Conservation (phyloP, 2,888 invertebrate genomes). For the Lasioglossum leucozonium region DNA sequence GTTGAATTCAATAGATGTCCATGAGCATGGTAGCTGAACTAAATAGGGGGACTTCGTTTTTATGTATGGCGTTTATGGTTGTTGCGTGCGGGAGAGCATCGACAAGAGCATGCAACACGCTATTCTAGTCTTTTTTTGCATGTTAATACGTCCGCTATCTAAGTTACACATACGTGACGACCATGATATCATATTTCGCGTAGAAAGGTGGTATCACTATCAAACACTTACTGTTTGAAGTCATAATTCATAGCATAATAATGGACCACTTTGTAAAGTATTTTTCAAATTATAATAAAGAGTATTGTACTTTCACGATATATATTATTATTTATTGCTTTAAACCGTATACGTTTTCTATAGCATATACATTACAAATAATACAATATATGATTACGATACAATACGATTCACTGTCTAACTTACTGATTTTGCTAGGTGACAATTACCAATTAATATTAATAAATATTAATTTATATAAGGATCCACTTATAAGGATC, state of each 20-base stretch:
- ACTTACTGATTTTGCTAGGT: too few relatives aligned
- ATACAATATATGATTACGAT: too few relatives aligned
- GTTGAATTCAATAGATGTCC: neutral
- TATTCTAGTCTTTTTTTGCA: neutral
- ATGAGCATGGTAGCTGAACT: neutral
- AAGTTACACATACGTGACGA: neutral
- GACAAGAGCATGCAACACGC: neutral
- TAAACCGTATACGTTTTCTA: too few relatives aligned
- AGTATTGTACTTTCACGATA: neutral
- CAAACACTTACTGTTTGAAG: neutral
- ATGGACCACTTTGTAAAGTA: neutral
- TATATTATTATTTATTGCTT: too few relatives aligned
- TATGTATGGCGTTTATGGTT: neutral
- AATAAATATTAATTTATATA: too few relatives aligned
- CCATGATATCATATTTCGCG: neutral
- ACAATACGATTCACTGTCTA: too few relatives aligned
- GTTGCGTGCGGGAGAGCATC: neutral
- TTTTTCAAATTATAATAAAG: neutral
- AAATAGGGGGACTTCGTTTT: neutral
- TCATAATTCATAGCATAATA: neutral
- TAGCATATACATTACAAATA: too few relatives aligned
- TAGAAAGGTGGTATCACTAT: neutral
- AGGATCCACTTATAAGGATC: too few relatives aligned
- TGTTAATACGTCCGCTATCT: neutral
- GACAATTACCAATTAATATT: too few relatives aligned